These are phyloP conservation scores for Peromyscus nudipes DNA, from an alignment of 2,797 vertebrate species.

Conservation along the genomic window DNA sequence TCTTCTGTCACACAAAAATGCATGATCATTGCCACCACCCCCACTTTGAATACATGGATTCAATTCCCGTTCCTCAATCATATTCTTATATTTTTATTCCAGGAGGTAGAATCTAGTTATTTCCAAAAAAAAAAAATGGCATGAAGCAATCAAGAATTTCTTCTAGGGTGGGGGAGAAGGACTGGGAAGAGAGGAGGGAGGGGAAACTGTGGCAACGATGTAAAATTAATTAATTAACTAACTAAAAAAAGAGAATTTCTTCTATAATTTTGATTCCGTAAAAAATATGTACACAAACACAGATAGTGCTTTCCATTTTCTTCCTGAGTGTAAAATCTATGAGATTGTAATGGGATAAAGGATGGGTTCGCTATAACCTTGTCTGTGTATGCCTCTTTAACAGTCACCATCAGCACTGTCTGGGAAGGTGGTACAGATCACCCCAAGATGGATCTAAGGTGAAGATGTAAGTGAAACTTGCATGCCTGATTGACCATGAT, in stretches of 20 bases:
- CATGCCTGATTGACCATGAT: slow-evolving; percentile 1
- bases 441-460: slow-evolving; percentile 41
- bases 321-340: slow-evolving; percentile 4
- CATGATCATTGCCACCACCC: background rate
- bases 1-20: background rate
- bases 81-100: background rate
- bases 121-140: slow-evolving; percentile 3
- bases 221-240: background rate
- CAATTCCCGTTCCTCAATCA: background rate
- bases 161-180: background rate
- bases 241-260: background rate
- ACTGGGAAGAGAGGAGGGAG: background rate
- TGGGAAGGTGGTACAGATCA: background rate
- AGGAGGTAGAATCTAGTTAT: slow-evolving; percentile 17
- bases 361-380: background rate
- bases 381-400: background rate
- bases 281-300: background rate
- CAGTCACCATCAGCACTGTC: background rate
- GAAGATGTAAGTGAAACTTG: background rate
- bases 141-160: background rate
- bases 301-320: background rate
- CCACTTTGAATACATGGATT: background rate
- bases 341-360: background rate
- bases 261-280: slow-evolving; percentile 7
- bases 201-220: background rate